Conservation (phyloP, 2,113 vertebrate genomes). For the Solea solea region DNA sequence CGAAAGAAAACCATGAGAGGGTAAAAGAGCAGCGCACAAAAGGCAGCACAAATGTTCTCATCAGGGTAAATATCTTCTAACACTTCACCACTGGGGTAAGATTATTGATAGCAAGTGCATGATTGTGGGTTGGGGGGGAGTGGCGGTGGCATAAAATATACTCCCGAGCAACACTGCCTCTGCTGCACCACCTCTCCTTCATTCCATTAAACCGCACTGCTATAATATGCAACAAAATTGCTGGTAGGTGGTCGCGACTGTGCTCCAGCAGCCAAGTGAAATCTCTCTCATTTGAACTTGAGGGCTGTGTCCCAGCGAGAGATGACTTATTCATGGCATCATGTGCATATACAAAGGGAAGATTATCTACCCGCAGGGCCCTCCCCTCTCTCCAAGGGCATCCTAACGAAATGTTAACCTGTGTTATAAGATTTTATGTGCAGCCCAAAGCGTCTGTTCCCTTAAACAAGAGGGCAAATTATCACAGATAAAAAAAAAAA, state of each 20-base stretch:
- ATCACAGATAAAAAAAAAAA: background rate
- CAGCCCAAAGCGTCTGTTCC: conserved; percentile 11
- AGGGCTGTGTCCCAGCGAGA: conserved; percentile 58
- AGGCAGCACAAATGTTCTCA: conserved; percentile 57
- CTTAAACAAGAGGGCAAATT: conserved; percentile 30
- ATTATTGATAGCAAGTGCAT: conserved; percentile 61
- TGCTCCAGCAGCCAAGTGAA: conserved; percentile 47
- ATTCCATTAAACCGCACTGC: conserved; percentile 51
- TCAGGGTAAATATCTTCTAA: conserved; percentile 56
- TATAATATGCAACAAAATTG: conserved; percentile 62
- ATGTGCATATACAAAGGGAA: conserved; percentile 44
- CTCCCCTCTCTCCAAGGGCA: conserved; percentile 57
- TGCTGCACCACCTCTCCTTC: conserved; percentile 39
- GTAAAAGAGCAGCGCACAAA: conserved; percentile 39
- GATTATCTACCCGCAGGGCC: conserved; percentile 57
- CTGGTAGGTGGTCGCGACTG: conserved; percentile 36
- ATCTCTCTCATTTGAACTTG: conserved; percentile 70
- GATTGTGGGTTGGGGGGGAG: conserved; percentile 33
- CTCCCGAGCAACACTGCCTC: conserved; percentile 25
- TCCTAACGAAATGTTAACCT: conserved; percentile 52
- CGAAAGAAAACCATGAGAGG: conserved; percentile 28
- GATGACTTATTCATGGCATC: conserved; percentile 74
- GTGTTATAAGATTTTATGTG: conserved; percentile 22
- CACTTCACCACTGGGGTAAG: conserved; percentile 37
- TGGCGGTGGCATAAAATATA: conserved; percentile 48